Percentiles rank a stretch among this genome's conserved stretches.
Conservation (phyloP, 2,888 invertebrate genomes). For the Chloroclystis v-ata region DNA sequence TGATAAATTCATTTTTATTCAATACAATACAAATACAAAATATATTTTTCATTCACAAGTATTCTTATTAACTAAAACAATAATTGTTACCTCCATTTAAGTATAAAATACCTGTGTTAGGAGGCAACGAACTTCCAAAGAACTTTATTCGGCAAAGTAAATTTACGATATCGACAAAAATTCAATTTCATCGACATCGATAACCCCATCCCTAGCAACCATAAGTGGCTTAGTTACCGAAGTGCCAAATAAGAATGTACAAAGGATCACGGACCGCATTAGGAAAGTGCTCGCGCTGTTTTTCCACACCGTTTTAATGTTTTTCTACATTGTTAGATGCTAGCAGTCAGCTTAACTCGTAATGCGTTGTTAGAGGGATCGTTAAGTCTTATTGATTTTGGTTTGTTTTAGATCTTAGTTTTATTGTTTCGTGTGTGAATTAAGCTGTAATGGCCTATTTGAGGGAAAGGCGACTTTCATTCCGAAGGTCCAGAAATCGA, state of each 20-base stretch:
- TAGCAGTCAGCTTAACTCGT: conserved; percentile 26
- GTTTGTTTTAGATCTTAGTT: not conserved
- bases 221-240: conserved; percentile 74
- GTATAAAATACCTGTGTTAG: too few relatives aligned
- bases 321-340: conserved; percentile 10
- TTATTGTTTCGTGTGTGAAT: not conserved
- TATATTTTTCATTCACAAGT: too few relatives aligned
- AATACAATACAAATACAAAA: too few relatives aligned
- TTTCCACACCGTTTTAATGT: conserved; percentile 13
- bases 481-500: too few relatives aligned
- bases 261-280: conserved; percentile 42
- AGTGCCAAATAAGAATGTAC: conserved; percentile 65
- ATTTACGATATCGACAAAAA: too few relatives aligned
- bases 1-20: too few relatives aligned
- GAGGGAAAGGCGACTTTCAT: too few relatives aligned
- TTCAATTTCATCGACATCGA: not conserved
- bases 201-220: conserved; percentile 34
- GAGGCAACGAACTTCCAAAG: too few relatives aligned
- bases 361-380: conserved; percentile 10
- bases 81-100: too few relatives aligned
- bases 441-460: too few relatives aligned
- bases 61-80: too few relatives aligned
- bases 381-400: not conserved
- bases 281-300: conserved; percentile 26
- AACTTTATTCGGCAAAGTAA: too few relatives aligned